These are phyloP conservation scores for Arizona elegans DNA, from an alignment of 2,113 vertebrate species.

Conservation along the genomic window DNA sequence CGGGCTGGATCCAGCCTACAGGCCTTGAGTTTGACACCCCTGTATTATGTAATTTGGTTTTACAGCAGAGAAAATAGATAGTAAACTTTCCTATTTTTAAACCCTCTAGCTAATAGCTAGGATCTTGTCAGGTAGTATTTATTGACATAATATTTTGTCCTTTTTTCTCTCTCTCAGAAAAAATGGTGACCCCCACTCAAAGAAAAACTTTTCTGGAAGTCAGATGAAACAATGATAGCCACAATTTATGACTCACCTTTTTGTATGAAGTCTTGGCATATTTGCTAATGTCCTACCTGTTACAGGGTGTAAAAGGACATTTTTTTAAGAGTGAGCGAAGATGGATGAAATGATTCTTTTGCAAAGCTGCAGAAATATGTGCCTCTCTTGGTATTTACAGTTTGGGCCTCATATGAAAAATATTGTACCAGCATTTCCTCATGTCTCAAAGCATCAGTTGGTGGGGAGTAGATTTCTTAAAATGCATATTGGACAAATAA, in stretches of 20 bases:
- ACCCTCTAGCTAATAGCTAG: not conserved
- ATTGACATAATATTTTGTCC: not conserved
- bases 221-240: not conserved
- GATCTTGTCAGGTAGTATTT: not conserved
- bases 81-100: too few species aligned
- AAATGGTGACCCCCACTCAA: not conserved
- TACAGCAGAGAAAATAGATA: not conserved
- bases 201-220: not conserved
- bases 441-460: conserved; percentile 51
- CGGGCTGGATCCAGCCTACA: too few species aligned
- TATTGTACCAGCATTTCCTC: conserved; percentile 35
- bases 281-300: not conserved
- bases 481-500: conserved; percentile 61
- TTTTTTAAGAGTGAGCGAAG: not conserved
- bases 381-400: conserved; percentile 23
- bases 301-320: not conserved
- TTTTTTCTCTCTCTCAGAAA: not conserved
- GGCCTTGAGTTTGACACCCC: too few species aligned
- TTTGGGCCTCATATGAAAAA: conserved; percentile 36
- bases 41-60: not conserved
- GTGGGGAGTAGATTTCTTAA: conserved; percentile 54
- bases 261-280: not conserved
- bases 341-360: conserved; percentile 8
- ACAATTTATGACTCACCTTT: not conserved
- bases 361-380: conserved; percentile 1